Conservation (phyloP, 2,888 invertebrate genomes). For the Nysson spinosus region DNA sequence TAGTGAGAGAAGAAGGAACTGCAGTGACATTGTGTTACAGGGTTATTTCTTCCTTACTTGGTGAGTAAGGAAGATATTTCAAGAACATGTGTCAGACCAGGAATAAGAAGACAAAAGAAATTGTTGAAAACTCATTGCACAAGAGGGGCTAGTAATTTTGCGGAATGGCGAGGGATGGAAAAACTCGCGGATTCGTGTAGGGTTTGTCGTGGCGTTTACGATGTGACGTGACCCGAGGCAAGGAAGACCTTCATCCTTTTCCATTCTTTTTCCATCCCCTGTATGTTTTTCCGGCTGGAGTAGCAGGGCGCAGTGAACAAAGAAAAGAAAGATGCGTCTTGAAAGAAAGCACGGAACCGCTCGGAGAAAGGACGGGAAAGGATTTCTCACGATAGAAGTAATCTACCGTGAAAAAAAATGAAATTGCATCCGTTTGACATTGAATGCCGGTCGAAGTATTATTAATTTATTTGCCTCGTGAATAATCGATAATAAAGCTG, state of each 20-base stretch:
- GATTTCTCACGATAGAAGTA: slow-evolving; percentile 13
- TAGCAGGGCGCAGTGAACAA: background rate
- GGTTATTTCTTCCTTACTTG: too few relatives aligned
- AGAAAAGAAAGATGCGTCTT: slow-evolving; percentile 18
- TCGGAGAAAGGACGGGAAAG: slow-evolving; percentile 12
- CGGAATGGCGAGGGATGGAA: slow-evolving; percentile 14
- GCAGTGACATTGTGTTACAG: too few relatives aligned
- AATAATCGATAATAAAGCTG: too few relatives aligned
- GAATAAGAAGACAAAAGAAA: too few relatives aligned
- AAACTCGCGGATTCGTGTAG: slow-evolving; percentile 21
- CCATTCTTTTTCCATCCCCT: slow-evolving; percentile 19
- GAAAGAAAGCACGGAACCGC: slow-evolving; percentile 22
- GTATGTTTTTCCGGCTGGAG: slow-evolving; percentile 17
- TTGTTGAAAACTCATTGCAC: slow-evolving; percentile 14
- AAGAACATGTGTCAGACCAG: too few relatives aligned
- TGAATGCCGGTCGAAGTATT: too few relatives aligned
- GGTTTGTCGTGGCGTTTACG: slow-evolving; percentile 37
- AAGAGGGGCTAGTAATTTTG: slow-evolving; percentile 24
- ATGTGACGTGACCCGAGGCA: slow-evolving; percentile 34
- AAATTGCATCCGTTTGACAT: slow-evolving; percentile 6
- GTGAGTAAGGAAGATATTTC: too few relatives aligned
- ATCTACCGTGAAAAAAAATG: background rate
- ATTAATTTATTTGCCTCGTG: too few relatives aligned
- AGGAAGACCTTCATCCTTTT: slow-evolving; percentile 26
- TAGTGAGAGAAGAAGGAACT: too few relatives aligned